A percentile compares a stretch with the other conserved stretches of the same genome.
Conservation (phyloP, 2,797 vertebrate genomes). For the Periparus ater region DNA sequence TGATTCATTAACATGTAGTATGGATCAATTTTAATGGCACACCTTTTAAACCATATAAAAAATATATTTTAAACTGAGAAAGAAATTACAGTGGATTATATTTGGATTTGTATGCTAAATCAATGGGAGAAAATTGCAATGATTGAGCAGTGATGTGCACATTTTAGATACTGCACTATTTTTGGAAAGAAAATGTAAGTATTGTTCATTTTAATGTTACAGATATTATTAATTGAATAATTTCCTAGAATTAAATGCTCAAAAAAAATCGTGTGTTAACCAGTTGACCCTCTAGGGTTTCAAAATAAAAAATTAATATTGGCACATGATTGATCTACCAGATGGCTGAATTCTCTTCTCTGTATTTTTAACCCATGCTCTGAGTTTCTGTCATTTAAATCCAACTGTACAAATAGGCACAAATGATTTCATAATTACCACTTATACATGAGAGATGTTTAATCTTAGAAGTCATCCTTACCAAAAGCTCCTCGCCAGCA, state of each 20-base stretch:
- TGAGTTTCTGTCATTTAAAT: neutral
- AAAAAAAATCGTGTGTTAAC: neutral
- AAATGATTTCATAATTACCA: neutral
- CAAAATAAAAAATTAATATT: neutral
- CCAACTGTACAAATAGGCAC: neutral
- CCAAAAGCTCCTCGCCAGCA: slow-evolving; percentile 93
- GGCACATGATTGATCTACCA: neutral
- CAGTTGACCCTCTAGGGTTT: neutral
- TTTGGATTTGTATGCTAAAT: neutral
- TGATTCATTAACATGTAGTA: neutral
- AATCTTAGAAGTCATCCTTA: slow-evolving; percentile 77
- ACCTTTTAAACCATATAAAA: neutral
- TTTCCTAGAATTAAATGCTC: neutral
- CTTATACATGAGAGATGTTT: neutral
- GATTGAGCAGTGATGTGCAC: neutral
- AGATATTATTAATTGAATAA: neutral
- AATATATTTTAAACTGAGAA: neutral
- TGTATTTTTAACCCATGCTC: neutral
- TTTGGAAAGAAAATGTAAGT: neutral
- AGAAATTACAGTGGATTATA: neutral
- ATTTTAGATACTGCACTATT: neutral
- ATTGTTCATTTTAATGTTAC: neutral
- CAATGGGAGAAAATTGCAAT: neutral
- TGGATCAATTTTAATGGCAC: neutral
- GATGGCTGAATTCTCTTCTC: neutral